Percentiles rank a stretch among this genome's conserved stretches.
Conservation (phyloP, 2,888 invertebrate genomes). For the Agonopterix arenella region DNA sequence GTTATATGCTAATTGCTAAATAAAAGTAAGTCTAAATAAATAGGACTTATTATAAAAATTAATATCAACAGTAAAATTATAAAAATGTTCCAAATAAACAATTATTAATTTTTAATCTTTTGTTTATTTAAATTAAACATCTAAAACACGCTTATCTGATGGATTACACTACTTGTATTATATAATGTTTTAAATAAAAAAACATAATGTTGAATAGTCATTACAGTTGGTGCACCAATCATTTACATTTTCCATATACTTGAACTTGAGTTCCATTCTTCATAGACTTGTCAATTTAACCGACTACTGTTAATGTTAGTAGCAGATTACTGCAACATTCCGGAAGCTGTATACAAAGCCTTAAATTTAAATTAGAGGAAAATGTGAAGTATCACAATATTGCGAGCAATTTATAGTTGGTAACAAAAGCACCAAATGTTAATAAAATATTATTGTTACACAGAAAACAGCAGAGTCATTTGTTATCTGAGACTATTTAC, state of each 20-base stretch:
- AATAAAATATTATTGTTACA: slow-evolving; percentile 45
- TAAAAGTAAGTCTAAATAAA: slow-evolving; percentile 51
- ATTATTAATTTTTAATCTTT: slow-evolving; percentile 2
- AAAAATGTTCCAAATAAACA: slow-evolving; percentile 15
- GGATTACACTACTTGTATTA: not conserved
- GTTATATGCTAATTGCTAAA: slow-evolving; percentile 48
- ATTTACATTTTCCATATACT: not conserved
- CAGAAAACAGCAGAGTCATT: slow-evolving; percentile 15
- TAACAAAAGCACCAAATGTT: slow-evolving; percentile 63
- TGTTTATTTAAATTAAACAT: slow-evolving; percentile 1
- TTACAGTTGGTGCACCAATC: slow-evolving; percentile 26
- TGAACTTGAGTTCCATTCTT: slow-evolving; percentile 3
- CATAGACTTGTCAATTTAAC: slow-evolving; percentile 18
- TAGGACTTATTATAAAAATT: slow-evolving; percentile 51
- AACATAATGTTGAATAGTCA: slow-evolving; percentile 1
- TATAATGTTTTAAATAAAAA: slow-evolving; percentile 2
- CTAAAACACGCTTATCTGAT: slow-evolving; percentile 5
- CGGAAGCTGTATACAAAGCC: slow-evolving; percentile 76
- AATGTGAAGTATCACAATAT: slow-evolving; percentile 59
- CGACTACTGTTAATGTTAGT: slow-evolving; percentile 63
- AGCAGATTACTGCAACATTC: slow-evolving; percentile 72
- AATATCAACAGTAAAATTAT: slow-evolving; percentile 33
- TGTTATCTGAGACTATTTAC: slow-evolving; percentile 58
- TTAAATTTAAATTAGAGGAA: slow-evolving; percentile 49
- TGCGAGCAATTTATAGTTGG: slow-evolving; percentile 46